Conservation (phyloP, 1,140 invertebrate species). For the Lasioglossum albipes region DNA sequence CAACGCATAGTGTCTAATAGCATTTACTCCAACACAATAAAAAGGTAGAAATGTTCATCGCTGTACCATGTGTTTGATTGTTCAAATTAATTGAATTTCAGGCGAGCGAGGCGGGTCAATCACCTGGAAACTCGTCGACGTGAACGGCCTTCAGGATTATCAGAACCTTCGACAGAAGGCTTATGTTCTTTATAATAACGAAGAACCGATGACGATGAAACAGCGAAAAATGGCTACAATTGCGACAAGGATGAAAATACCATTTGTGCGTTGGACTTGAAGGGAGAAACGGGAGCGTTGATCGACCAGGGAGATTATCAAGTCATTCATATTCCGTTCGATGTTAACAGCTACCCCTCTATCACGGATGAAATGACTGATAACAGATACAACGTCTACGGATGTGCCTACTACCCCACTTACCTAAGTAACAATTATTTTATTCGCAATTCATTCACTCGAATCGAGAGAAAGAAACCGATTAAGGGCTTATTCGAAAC, state of each 20-base stretch:
- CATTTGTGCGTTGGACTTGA: conserved; percentile 64
- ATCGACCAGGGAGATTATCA: conserved; percentile 30
- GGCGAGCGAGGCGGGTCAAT: conserved; percentile 82
- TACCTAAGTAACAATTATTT: conserved; percentile 65
- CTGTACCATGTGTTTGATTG: not conserved
- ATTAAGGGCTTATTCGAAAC: too few species aligned
- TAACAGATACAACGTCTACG: conserved; percentile 63
- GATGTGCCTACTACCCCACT: conserved; percentile 61
- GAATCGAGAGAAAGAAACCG: too few species aligned
- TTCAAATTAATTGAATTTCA: conserved; percentile 67
- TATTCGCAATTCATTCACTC: not conserved
- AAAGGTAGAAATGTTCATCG: too few species aligned
- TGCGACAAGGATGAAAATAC: conserved; percentile 51
- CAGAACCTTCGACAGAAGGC: conserved; percentile 55
- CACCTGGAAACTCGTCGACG: conserved; percentile 80
- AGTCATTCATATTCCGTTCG: conserved; percentile 63
- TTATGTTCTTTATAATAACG: conserved; percentile 55
- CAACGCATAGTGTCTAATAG: too few species aligned
- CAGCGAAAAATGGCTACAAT: conserved; percentile 49
- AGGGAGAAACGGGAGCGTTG: conserved; percentile 15
- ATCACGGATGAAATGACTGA: conserved; percentile 68
- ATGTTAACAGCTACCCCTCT: conserved; percentile 54
- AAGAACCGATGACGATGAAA: conserved; percentile 17
- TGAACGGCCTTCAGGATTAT: conserved; percentile 80
- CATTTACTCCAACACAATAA: too few species aligned